These are phyloP conservation scores for Ophthalmolycus amberensis DNA, from an alignment of 2,113 vertebrate genomes.

Conservation along the genomic window DNA sequence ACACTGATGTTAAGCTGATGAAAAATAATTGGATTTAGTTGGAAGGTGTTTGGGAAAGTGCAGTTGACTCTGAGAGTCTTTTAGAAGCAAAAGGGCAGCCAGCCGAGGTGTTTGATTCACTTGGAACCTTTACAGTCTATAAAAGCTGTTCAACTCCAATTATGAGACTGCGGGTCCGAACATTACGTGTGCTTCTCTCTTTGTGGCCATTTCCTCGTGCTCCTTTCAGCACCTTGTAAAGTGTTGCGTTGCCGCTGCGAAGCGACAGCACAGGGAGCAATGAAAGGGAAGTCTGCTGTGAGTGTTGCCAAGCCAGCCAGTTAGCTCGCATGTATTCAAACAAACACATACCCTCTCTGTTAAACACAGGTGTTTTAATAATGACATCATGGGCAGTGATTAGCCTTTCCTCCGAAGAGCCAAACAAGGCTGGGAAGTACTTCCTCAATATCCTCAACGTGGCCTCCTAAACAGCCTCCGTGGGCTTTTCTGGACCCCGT, in stretches of 20 bases:
- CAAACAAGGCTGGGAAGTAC: conserved; percentile 33
- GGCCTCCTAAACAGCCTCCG: conserved; percentile 10
- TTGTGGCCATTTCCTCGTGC: conserved; percentile 50
- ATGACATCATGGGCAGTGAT: conserved; percentile 56
- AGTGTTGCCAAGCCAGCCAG: conserved; percentile 39
- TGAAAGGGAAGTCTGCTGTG: conserved; percentile 45
- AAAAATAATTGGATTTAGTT: conserved; percentile 6
- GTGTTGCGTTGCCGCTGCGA: conserved; percentile 36
- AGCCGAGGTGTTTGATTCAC: conserved; percentile 25
- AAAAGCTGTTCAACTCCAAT: conserved; percentile 49
- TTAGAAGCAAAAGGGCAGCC: background rate
- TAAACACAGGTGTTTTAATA: conserved; percentile 54
- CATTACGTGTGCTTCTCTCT: conserved; percentile 34
- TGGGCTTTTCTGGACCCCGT: conserved; percentile 17
- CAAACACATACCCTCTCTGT: background rate
- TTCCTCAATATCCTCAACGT: conserved; percentile 24
- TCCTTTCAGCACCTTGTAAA: conserved; percentile 59
- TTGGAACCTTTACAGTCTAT: conserved; percentile 36
- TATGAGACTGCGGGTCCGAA: conserved; percentile 24
- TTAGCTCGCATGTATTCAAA: background rate
- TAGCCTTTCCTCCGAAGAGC: conserved; percentile 21
- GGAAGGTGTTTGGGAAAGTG: conserved; percentile 14
- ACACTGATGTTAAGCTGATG: background rate
- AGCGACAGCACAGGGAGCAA: conserved; percentile 41
- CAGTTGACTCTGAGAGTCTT: background rate